Conservation (phyloP, 2,113 vertebrate genomes). For the Rhinopomastus cyanomelas region DNA sequence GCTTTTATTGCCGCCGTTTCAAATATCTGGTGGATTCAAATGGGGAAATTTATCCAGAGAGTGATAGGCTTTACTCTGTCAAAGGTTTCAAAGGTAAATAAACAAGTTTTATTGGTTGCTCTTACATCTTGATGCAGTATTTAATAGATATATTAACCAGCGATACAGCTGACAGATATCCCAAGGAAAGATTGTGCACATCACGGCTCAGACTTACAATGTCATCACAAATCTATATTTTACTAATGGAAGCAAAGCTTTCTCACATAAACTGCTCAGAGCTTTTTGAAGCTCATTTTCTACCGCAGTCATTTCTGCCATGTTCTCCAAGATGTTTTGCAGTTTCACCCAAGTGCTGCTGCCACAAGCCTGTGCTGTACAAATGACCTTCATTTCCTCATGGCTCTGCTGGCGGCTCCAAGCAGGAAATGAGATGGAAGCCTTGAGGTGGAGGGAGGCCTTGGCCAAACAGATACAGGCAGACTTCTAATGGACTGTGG, state of each 20-base stretch:
- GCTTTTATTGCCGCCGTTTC: conserved; percentile 41
- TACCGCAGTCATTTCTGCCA: not conserved
- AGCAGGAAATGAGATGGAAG: not conserved
- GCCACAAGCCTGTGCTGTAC: not conserved
- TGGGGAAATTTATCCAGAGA: not conserved
- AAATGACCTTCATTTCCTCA: not conserved
- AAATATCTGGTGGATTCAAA: conserved; percentile 7
- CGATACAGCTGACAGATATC: conserved; percentile 30
- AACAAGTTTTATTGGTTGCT: conserved; percentile 58
- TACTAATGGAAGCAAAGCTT: conserved; percentile 6
- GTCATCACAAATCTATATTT: conserved; percentile 34
- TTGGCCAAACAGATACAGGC: not conserved
- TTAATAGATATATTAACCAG: conserved; percentile 51
- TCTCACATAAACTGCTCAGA: not conserved
- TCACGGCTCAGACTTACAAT: not conserved
- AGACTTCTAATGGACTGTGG: not conserved
- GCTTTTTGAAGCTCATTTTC: not conserved
- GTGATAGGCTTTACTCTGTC: conserved; percentile 18
- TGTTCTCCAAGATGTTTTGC: not conserved
- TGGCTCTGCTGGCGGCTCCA: not conserved
- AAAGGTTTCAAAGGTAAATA: conserved; percentile 55
- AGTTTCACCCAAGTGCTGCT: not conserved
- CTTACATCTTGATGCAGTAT: conserved; percentile 15
- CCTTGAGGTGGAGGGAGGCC: not conserved
- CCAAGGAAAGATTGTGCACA: not conserved